Evolutionary conservation across 2,113 vertebrate species (phyloP).

Genomic region (Manacus vitellinus): DNA sequence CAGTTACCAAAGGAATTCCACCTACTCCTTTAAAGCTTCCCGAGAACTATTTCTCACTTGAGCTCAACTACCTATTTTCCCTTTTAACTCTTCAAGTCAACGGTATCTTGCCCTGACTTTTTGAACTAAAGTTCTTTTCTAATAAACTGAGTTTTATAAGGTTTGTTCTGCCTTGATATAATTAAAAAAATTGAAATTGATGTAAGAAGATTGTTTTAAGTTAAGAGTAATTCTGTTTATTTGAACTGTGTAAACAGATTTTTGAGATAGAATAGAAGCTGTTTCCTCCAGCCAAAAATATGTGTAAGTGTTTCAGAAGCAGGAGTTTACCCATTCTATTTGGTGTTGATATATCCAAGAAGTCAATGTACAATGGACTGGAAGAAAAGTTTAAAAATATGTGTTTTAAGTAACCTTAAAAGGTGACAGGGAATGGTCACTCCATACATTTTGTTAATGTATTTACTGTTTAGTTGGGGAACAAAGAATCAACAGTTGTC

Average conservation of each 20-base stretch:
- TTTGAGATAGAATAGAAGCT: not conserved
- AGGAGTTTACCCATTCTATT: not conserved
- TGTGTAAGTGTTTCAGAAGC: not conserved
- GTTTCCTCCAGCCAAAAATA: not conserved
- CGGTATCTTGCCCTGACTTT: not conserved
- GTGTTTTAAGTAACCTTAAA: not conserved
- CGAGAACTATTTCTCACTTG: not conserved
- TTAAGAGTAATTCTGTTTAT: not conserved
- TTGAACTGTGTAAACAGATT: not conserved
- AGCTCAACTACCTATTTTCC: not conserved
- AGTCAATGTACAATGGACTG: not conserved
- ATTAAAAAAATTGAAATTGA: not conserved
- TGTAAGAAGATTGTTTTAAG: not conserved
- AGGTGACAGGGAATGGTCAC: not conserved
- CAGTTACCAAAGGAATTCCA: not conserved
- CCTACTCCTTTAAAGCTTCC: not conserved
- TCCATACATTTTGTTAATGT: not conserved
- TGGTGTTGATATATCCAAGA: not conserved
- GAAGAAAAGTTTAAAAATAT: not conserved
- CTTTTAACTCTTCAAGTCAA: not conserved
- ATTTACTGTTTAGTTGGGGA: not conserved
- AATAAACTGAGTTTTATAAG: not conserved
- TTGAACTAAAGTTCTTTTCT: not conserved
- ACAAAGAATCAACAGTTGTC: not conserved
- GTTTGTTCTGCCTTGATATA: not conserved